Evolutionary conservation across 2,113 vertebrate species (phyloP).

Genomic region (Mionectes macconnelli): DNA sequence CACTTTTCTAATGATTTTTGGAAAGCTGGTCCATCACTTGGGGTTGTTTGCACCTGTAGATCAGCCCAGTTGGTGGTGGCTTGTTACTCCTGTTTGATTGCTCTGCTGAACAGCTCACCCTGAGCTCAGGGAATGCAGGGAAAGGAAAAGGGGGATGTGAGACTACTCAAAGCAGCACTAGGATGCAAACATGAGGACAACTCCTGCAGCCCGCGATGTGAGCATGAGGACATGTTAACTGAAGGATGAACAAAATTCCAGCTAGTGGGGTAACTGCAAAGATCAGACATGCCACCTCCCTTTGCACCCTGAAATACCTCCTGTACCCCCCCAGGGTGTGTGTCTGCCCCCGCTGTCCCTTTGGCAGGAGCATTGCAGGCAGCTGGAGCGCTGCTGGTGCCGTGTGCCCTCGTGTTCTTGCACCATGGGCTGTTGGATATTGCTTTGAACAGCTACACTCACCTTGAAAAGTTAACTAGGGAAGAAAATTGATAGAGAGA

Average conservation of each 20-base stretch:
- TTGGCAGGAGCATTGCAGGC: not conserved
- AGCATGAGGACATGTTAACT: not conserved
- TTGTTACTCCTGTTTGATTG: not conserved
- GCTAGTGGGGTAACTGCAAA: not conserved
- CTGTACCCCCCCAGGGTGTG: fast-evolving
- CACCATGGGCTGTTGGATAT: not conserved
- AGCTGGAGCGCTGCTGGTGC: not conserved
- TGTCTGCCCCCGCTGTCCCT: not conserved
- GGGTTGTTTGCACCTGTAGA: not conserved
- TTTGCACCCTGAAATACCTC: not conserved
- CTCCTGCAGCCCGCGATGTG: not conserved
- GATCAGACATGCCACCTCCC: not conserved
- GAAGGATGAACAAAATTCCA: not conserved
- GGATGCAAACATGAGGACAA: not conserved
- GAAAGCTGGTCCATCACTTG: not conserved
- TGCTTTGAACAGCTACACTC: not conserved
- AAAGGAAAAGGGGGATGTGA: not conserved
- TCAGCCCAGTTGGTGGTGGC: not conserved
- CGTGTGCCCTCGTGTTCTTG: not conserved
- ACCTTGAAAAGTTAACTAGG: not conserved
- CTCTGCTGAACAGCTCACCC: not conserved
- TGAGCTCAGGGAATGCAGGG: not conserved
- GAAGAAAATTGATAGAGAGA: not conserved
- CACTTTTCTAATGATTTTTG: not conserved
- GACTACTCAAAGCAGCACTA: not conserved